Conservation (phyloP, 2,113 vertebrate species). For the Lophius piscatorius region DNA sequence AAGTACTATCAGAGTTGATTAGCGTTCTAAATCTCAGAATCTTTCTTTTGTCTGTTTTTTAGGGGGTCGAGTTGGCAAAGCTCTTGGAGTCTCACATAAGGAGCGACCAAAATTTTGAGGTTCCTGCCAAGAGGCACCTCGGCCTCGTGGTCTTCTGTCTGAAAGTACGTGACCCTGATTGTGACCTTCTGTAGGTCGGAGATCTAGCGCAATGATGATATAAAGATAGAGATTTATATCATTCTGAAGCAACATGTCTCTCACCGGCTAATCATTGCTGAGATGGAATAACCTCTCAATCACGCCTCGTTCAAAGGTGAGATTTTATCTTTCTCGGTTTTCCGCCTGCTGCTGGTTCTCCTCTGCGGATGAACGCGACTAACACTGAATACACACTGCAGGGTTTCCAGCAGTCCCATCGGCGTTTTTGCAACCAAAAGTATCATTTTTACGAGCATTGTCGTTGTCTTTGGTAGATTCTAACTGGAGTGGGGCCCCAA, state of each 20-base stretch:
- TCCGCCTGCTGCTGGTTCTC: no score
- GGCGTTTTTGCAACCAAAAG: no score
- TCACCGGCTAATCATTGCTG: conserved; percentile 46
- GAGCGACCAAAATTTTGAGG: conserved; percentile 89
- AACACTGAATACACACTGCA: no score
- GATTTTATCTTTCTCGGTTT: neutral
- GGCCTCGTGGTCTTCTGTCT: conserved; percentile 95
- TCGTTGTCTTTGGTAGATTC: no score
- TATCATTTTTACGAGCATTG: no score
- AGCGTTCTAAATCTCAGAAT: neutral
- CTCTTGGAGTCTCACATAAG: conserved; percentile 91
- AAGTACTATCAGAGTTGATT: neutral
- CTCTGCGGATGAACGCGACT: no score
- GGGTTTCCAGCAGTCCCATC: no score
- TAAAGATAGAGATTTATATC: neutral
- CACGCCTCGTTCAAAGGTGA: conserved; percentile 46
- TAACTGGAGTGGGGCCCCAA: no score
- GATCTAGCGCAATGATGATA: no score
- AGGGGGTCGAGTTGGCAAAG: conserved; percentile 94
- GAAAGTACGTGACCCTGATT: conserved; percentile 79
- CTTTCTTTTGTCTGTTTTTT: conserved; percentile 20
- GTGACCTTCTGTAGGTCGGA: neutral
- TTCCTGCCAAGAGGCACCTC: conserved; percentile 92
- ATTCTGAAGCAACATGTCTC: conserved; percentile 7
- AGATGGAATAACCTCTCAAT: neutral